phyloP scores from a whole-genome alignment of 2,797 vertebrate species.

The Catharus ustulatus region DNA sequence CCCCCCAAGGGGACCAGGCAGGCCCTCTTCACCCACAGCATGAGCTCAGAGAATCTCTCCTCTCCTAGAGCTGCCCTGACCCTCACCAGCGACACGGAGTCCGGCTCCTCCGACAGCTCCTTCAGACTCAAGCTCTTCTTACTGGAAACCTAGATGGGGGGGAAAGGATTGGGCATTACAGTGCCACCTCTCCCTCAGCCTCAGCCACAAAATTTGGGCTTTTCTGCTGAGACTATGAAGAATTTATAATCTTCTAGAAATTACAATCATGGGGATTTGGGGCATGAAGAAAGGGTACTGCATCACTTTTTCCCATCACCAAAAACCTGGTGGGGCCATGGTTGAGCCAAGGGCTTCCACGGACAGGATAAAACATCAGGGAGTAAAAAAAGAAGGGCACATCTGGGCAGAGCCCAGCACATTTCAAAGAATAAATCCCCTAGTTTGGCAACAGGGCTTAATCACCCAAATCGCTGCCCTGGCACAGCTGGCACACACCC shows the following conservation, averaged over 20 bases:
- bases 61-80: not conserved
- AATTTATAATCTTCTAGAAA: not conserved
- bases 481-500: not conserved
- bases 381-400: accelerated
- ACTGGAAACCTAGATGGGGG: constrained; percentile 70
- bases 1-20: not conserved
- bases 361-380: not conserved
- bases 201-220: not conserved
- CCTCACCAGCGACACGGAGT: constrained; percentile 84
- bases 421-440: not conserved
- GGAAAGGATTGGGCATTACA: accelerated
- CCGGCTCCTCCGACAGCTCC: constrained; percentile 86
- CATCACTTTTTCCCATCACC: not conserved
- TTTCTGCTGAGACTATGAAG: not conserved
- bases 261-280: accelerated
- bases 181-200: not conserved
- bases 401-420: not conserved
- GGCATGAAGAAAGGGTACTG: not conserved
- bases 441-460: not conserved
- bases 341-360: not conserved
- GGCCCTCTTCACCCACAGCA: not conserved
- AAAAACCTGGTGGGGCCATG: accelerated
- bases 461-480: accelerated
- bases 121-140: constrained; percentile 94
- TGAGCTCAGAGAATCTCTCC: not conserved